These are phyloP conservation scores for Callosobruchus maculatus DNA, from an alignment of 2,888 invertebrate species.

Conservation along the genomic window DNA sequence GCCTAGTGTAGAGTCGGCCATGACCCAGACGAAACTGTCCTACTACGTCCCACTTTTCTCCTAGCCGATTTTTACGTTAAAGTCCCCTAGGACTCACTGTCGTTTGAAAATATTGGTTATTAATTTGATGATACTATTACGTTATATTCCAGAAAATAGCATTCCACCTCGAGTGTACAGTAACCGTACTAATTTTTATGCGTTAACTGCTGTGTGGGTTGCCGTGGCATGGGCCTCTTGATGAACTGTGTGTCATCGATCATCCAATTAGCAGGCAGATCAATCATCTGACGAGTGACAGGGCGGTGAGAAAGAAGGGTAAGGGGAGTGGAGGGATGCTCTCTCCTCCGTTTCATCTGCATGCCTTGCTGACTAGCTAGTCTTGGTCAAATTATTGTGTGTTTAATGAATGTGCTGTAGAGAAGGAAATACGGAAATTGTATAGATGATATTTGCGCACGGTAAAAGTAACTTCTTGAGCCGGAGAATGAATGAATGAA, in stretches of 20 bases:
- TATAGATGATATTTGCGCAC: no score
- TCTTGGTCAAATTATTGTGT: background rate
- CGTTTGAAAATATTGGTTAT: no score
- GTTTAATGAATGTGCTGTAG: background rate
- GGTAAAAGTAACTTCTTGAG: no score
- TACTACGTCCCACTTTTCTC: no score
- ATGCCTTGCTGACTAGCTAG: slow-evolving; percentile 37
- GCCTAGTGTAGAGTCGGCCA: no score
- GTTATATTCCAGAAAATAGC: no score
- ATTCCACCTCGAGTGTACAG: no score
- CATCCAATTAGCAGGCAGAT: slow-evolving; percentile 73
- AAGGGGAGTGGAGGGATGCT: slow-evolving; percentile 12
- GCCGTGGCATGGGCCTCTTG: slow-evolving; percentile 44
- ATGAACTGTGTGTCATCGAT: slow-evolving; percentile 62
- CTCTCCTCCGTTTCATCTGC: slow-evolving; percentile 45
- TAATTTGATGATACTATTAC: no score
- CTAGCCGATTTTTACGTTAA: no score
- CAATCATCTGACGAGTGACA: slow-evolving; percentile 57
- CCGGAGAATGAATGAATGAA: no score
- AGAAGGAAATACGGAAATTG: background rate
- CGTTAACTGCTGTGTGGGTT: slow-evolving; percentile 27
- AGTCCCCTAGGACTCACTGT: no score
- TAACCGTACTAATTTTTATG: background rate
- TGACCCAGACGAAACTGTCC: no score
- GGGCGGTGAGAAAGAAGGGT: background rate